Evolutionary conservation across 2,797 vertebrate species (phyloP).

Genomic region (Malurus leucopterus): DNA sequence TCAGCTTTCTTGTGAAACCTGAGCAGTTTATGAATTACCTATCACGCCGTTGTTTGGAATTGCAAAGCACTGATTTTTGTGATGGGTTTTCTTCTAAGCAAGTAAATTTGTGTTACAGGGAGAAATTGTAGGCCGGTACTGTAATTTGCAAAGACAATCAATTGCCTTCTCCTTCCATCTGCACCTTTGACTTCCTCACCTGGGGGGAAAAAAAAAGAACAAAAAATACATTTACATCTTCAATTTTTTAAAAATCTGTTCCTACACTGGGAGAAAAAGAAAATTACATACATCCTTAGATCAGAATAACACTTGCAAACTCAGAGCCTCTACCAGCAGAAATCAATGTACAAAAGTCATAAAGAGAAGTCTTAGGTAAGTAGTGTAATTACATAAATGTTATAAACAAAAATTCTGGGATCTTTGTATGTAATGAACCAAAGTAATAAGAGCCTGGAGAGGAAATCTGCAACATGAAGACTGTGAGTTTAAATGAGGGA

Average conservation of each 20-base stretch:
- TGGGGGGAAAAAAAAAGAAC: not conserved
- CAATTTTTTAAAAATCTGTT: not conserved
- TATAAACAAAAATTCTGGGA: not conserved
- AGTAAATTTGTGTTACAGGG: not conserved
- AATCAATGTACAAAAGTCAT: not conserved
- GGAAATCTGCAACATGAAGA: not conserved
- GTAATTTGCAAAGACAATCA: not conserved
- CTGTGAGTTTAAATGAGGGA: not conserved
- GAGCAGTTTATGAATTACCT: not conserved
- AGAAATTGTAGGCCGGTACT: not conserved
- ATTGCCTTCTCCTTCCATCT: not conserved
- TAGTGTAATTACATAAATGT: not conserved
- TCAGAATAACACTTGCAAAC: not conserved
- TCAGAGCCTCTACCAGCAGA: not conserved
- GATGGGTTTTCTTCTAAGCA: not conserved
- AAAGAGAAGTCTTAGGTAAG: not conserved
- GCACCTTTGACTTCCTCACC: not conserved
- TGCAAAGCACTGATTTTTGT: not conserved
- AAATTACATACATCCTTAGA: not conserved
- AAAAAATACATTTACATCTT: not conserved
- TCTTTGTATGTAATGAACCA: not conserved
- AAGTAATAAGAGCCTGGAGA: not conserved
- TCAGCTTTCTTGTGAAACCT: not conserved
- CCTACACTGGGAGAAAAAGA: not conserved
- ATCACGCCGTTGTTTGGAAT: not conserved